phyloP scores from a whole-genome alignment of 2,888 invertebrate genomes.

The Hirtodrosophila trivittata region DNA sequence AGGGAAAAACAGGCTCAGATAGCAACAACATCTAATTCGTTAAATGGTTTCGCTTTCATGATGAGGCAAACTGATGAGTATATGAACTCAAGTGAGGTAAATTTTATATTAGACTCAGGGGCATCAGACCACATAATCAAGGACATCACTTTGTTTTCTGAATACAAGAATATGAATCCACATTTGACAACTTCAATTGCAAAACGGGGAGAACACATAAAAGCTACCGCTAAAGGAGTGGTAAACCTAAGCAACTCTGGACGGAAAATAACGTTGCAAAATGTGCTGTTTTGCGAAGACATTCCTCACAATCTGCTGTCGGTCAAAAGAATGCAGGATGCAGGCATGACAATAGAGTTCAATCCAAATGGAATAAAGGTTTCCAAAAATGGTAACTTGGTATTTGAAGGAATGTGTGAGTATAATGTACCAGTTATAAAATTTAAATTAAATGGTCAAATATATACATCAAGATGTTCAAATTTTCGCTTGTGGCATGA shows the following conservation, averaged over 20 bases:
- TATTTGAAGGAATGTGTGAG: constrained; percentile 13
- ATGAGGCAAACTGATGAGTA: not conserved
- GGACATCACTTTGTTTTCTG: constrained; percentile 5
- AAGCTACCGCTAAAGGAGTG: constrained; percentile 7
- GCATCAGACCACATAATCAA: constrained; percentile 12
- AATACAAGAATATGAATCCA: not conserved
- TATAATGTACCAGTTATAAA: constrained; percentile 18
- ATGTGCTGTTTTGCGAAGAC: constrained; percentile 16
- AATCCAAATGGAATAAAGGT: constrained; percentile 4
- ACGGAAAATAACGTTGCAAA: constrained; percentile 2
- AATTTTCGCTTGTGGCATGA: constrained; percentile 9
- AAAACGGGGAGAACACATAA: constrained; percentile 1
- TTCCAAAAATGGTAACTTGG: constrained; percentile 10
- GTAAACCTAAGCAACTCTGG: not conserved
- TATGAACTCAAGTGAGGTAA: not conserved
- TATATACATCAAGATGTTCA: not conserved
- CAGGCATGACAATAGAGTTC: constrained; percentile 12
- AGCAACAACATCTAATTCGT: not conserved
- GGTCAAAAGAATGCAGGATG: constrained; percentile 10
- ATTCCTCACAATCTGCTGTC: constrained; percentile 12
- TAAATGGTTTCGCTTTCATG: constrained; percentile 14
- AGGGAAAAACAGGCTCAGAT: constrained; percentile 9
- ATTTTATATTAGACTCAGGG: constrained; percentile 12
- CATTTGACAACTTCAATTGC: constrained; percentile 12
- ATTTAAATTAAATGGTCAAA: constrained; percentile 1